Evolutionary conservation across 2,113 vertebrate species (phyloP), one percentile per base, ranked within the genome.

Genomic region (Pantherophis guttatus): DNA sequence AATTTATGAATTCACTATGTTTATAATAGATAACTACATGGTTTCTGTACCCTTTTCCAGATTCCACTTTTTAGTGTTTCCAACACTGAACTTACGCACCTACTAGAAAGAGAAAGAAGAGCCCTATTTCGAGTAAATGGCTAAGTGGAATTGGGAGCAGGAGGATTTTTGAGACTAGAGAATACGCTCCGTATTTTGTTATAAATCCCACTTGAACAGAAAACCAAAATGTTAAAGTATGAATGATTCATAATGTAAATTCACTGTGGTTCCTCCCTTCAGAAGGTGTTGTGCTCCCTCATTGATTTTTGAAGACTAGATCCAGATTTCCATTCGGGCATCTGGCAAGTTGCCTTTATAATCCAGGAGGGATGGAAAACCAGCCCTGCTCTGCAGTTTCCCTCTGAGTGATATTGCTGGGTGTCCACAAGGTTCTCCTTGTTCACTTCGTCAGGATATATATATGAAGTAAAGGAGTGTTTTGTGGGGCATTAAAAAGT

Each of bases 341-440:
- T n/a, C 44, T 86, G 7, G 87, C 92, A 87, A 44, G 39, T 89
- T 93, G 86, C 90, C 90, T 70, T 86, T n/a, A 52, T 55, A 86
- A 86, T 55, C 57, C 89, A 58, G 26, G 57, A 91, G 75, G 62
- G 53, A 54, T 91, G 53, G 89, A 29, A 58, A 88, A 81, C 29
- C 15, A 89, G 7, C 39, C 59, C 59, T 33, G 3, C 33, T 89
- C 21, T 52, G 26, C 15, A 26, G 8, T 89, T 86, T 87, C 19
- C 48, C 57, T 39, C 8, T 86, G 1, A 50, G 13, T 17, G 70
- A 39, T 89, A 86, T 1, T 12, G 52, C 48, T 8, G 89, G 1
- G 7, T 91, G 91, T 95, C 15, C 91, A 75, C 58, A 94, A 87
- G 26, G 57, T 86, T 70, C 15, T 26, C 92, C 93, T 94, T 94